A percentile compares a stretch with the other conserved stretches of the same genome.
These are phyloP conservation scores for Micrasema minimum DNA, from an alignment of 1,140 invertebrate species.

Conservation along the genomic window DNA sequence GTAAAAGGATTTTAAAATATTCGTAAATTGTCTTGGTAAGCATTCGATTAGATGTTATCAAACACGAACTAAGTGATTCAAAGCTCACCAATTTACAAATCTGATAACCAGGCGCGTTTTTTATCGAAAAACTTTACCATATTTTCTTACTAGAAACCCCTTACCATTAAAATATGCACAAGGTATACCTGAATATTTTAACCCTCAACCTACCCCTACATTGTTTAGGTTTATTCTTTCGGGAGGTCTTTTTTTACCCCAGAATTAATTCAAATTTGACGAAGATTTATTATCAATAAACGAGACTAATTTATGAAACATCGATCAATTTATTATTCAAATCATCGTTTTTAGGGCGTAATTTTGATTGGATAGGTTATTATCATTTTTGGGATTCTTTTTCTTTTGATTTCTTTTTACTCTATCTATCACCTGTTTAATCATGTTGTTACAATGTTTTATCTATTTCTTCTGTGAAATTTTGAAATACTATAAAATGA, in stretches of 20 bases:
- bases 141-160: no score
- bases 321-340: conserved; percentile 51
- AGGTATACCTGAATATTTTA: conserved; percentile 29
- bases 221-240: neutral
- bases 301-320: conserved; percentile 50
- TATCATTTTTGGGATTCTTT: conserved; percentile 21
- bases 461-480: no score
- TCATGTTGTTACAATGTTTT: no score
- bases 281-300: conserved; percentile 55
- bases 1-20: no score
- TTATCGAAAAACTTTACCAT: no score
- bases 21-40: no score
- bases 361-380: conserved; percentile 26
- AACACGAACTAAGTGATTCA: no score
- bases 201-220: neutral
- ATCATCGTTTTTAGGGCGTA: conserved; percentile 43
- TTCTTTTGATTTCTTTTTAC: conserved; percentile 1
- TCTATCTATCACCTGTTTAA: conserved; percentile 12
- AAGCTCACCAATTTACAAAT: no score
- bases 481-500: no score
- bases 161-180: no score
- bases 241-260: conserved; percentile 36
- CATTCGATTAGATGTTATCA: no score
- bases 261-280: conserved; percentile 44
- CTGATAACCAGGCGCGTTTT: no score